Conservation (phyloP, 2,888 invertebrate species). For the Chironomus tentans region DNA sequence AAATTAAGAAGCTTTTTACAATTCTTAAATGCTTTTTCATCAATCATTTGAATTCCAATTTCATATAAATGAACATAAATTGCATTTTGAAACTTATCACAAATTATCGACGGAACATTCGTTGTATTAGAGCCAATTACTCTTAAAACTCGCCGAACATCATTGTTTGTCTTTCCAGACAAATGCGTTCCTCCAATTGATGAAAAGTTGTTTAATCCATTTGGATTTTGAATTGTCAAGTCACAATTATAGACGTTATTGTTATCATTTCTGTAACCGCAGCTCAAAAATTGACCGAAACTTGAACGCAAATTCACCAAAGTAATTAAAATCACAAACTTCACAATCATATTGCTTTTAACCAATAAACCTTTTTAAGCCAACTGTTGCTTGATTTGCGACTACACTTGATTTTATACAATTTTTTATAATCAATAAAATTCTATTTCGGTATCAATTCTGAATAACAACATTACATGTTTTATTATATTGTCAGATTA, state of each 20-base stretch:
- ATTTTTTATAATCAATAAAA: too few relatives aligned
- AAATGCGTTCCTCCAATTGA: neutral
- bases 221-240: neutral
- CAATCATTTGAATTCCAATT: neutral
- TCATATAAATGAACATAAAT: neutral
- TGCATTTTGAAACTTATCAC: neutral
- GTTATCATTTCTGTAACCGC: too few relatives aligned
- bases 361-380: too few relatives aligned
- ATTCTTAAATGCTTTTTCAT: neutral
- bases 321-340: too few relatives aligned
- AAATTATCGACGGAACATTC: neutral
- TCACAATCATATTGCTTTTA: too few relatives aligned
- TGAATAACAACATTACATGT: too few relatives aligned
- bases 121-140: neutral
- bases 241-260: neutral
- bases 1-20: neutral
- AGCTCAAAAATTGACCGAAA: too few relatives aligned
- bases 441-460: too few relatives aligned
- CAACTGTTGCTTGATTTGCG: too few relatives aligned
- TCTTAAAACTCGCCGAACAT: neutral
- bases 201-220: neutral
- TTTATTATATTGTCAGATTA: too few relatives aligned
- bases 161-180: neutral
- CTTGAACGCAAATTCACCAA: too few relatives aligned
- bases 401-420: too few relatives aligned